phyloP scores from a whole-genome alignment of 2,888 invertebrate genomes.

The Nomada fabriciana region DNA sequence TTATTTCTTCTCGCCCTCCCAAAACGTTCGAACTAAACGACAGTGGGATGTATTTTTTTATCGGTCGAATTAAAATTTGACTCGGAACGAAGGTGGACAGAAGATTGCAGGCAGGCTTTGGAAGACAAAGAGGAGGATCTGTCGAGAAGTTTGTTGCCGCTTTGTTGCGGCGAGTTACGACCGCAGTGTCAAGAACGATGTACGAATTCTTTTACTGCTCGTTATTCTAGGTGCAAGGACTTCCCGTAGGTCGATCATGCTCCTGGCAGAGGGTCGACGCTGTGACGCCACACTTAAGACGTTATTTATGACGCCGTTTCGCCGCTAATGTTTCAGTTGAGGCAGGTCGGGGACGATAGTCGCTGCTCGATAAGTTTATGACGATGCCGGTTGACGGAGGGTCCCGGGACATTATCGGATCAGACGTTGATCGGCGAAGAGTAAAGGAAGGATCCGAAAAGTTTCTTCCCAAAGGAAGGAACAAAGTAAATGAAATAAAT shows the following conservation, averaged over 20 bases:
- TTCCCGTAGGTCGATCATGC: slow-evolving; percentile 56
- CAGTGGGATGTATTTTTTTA: slow-evolving; percentile 32
- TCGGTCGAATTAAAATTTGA: not conserved
- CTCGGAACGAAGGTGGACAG: not conserved
- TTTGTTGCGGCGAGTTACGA: slow-evolving; percentile 21
- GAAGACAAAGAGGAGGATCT: not conserved
- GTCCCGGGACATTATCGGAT: slow-evolving; percentile 42
- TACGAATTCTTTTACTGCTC: slow-evolving; percentile 50
- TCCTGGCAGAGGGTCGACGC: slow-evolving; percentile 71
- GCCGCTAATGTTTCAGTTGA: slow-evolving; percentile 79
- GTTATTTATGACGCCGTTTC: slow-evolving; percentile 83
- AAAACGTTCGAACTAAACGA: slow-evolving; percentile 60
- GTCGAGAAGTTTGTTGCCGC: slow-evolving; percentile 4
- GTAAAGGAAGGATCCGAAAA: not conserved
- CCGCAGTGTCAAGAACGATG: slow-evolving; percentile 34
- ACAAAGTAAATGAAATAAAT: not conserved
- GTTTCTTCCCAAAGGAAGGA: not conserved
- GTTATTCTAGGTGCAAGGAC: slow-evolving; percentile 57
- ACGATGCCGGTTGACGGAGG: slow-evolving; percentile 63
- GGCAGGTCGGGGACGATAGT: slow-evolving; percentile 79
- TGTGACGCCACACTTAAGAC: slow-evolving; percentile 79
- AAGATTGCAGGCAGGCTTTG: too few relatives aligned
- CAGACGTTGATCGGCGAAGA: slow-evolving; percentile 38
- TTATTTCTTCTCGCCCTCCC: slow-evolving; percentile 47
- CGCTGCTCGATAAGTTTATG: slow-evolving; percentile 81